Evolutionary conservation across 2,113 vertebrate genomes (phyloP).

Genomic region (Barnardius zonarius): DNA sequence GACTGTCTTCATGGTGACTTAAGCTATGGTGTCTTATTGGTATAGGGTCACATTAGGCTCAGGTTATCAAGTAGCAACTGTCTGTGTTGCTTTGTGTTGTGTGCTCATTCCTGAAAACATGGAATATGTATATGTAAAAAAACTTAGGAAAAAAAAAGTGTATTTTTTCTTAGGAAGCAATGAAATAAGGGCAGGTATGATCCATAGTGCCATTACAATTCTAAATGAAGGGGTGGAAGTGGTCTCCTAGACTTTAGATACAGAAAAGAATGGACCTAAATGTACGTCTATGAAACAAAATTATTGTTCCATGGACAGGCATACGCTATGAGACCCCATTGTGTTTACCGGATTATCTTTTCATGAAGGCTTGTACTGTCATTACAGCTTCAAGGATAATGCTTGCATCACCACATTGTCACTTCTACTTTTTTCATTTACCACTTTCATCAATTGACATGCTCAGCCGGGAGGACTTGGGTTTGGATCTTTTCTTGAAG

Average conservation of each 20-base stretch:
- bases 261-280: background rate
- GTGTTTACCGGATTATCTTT: background rate
- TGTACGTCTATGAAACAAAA: background rate
- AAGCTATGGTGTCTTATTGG: background rate
- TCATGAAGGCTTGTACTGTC: background rate
- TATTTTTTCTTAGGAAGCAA: background rate
- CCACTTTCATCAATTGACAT: background rate
- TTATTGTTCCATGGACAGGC: background rate
- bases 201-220: background rate
- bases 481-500: background rate
- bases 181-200: background rate
- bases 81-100: background rate
- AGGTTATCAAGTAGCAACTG: background rate
- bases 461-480: background rate
- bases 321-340: background rate
- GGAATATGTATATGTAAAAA: background rate
- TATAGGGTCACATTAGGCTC: background rate
- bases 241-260: background rate
- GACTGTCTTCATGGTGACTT: background rate
- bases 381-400: background rate
- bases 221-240: background rate
- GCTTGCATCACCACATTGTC: background rate
- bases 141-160: background rate
- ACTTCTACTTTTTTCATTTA: background rate
- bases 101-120: background rate